Base-by-base conservation (phyloP, 2,113 vertebrate genomes). In the Epinephelus fuscoguttatus region DNA sequence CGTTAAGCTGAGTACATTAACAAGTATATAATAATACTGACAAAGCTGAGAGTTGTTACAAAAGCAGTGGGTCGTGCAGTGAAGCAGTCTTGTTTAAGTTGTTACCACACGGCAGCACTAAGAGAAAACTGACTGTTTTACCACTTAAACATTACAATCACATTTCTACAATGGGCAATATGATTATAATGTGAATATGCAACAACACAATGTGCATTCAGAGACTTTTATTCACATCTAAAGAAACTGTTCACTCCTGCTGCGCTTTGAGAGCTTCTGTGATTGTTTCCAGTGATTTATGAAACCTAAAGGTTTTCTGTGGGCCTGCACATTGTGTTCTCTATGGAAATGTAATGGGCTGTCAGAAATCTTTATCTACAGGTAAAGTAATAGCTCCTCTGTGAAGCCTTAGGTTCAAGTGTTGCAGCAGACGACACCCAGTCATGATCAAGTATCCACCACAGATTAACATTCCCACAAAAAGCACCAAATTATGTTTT, bases 281-380 rank as follows among this genome's bases (percentile, higher is more conserved):
- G 78, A 71, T 73, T 55, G 42, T 45, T 23, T 55, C 1, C 3
- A 21, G 37, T 76, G 74, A 84, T 75, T 71, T 70, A 68, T 81
- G 53, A 49, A 67, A 66, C 11, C 52, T 1, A 14, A 42, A 56
- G n/a, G 19, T 17, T 27, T 45, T 47, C 13, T 47, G 47, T 60
- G 17, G 56, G 57, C 15, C 6, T 61, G 52, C 40, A n/a, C 64
- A 81, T 63, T 52, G 60, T 17, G 7, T 84, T 69, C 72, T 53
- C 55, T 55, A 4, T 40, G 33, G 21, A 30, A 71, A 62, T 17
- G 25, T 55, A 83, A 79, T 23, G 50, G 45, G 18, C 45, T 77
- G 30, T 77, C 21, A 62, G 13, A 60, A 17, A 4, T 75, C 37
- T 77, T 50, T 40, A 80, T 77, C 66, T 76, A 4, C 62, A 60